Conservation (phyloP, 2,113 vertebrate genomes). For the Ictidomys tridecemlineatus region DNA sequence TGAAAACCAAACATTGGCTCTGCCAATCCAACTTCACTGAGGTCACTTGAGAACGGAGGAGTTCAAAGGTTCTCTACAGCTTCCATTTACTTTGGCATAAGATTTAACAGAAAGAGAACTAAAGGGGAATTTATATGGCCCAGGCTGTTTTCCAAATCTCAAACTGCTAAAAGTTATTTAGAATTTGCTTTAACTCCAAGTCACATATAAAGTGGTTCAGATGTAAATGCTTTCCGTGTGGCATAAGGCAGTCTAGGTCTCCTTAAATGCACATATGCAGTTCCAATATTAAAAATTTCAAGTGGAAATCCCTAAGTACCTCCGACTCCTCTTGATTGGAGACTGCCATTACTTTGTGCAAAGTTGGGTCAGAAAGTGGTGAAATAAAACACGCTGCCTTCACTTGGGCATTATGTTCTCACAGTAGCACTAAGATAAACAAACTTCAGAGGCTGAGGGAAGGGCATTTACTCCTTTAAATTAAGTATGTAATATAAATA, state of each 20-base stretch:
- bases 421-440: constrained; percentile 78
- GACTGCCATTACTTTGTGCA: constrained; percentile 68
- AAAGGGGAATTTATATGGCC: constrained; percentile 59
- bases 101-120: constrained; percentile 73
- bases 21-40: constrained; percentile 69
- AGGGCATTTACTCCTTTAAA: constrained; percentile 74
- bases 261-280: constrained; percentile 50
- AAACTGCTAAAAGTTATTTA: constrained; percentile 82
- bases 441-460: constrained; percentile 56
- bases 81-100: constrained; percentile 78
- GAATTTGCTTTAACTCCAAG: constrained; percentile 82
- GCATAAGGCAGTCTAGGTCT: constrained; percentile 72
- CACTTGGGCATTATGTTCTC: constrained; percentile 69
- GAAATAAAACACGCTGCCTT: constrained; percentile 63
- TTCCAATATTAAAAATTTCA: constrained; percentile 76
- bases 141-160: constrained; percentile 83
- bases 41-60: constrained; percentile 71
- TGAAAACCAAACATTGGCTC: constrained; percentile 53
- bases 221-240: constrained; percentile 77
- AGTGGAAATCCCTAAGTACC: constrained; percentile 65
- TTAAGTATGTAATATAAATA: constrained; percentile 69
- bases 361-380: constrained; percentile 62
- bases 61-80: constrained; percentile 73
- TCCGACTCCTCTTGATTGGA: constrained; percentile 76
- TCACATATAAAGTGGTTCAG: constrained; percentile 80